Evolutionary conservation across 1,140 invertebrate species (phyloP).

Genomic region (Megathymus violae): DNA sequence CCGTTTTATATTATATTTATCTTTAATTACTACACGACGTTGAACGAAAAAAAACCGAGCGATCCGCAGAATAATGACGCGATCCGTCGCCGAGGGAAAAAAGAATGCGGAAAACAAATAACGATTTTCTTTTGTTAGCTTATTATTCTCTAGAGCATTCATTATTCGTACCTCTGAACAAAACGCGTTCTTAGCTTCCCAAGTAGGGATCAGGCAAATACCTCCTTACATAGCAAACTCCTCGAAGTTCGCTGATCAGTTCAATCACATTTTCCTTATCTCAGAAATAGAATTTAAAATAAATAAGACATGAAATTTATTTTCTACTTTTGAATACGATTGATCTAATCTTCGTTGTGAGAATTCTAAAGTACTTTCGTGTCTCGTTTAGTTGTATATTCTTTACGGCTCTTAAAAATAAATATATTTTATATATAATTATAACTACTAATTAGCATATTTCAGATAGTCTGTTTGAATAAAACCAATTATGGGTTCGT

Average conservation of each 20-base stretch:
- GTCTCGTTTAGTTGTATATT: slow-evolving; percentile 23
- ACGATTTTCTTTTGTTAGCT: slow-evolving; percentile 82
- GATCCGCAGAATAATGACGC: slow-evolving; percentile 73
- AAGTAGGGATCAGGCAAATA: slow-evolving; percentile 40
- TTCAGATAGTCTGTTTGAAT: not conserved
- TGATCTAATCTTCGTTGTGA: slow-evolving; percentile 32
- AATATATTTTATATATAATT: slow-evolving; percentile 14
- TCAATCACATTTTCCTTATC: slow-evolving; percentile 32
- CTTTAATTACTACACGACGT: slow-evolving; percentile 80
- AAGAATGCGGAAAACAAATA: slow-evolving; percentile 77
- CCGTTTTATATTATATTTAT: slow-evolving; percentile 82
- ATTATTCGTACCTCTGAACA: slow-evolving; percentile 62
- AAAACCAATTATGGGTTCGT: not conserved
- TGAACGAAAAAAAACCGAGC: slow-evolving; percentile 54
- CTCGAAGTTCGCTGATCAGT: slow-evolving; percentile 43
- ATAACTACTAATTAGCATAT: not conserved
- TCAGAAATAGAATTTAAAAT: slow-evolving; percentile 30
- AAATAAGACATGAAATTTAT: slow-evolving; percentile 36
- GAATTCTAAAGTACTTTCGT: slow-evolving; percentile 20
- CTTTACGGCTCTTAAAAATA: slow-evolving; percentile 7
- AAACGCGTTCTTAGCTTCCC: slow-evolving; percentile 40
- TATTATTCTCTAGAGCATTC: slow-evolving; percentile 79
- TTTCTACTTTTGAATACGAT: slow-evolving; percentile 32
- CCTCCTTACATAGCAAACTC: slow-evolving; percentile 33
- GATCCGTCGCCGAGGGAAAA: slow-evolving; percentile 67